Evolutionary conservation across 2,113 vertebrate genomes (phyloP).

Genomic region (Sinocyclocheilus anshuiensis): DNA sequence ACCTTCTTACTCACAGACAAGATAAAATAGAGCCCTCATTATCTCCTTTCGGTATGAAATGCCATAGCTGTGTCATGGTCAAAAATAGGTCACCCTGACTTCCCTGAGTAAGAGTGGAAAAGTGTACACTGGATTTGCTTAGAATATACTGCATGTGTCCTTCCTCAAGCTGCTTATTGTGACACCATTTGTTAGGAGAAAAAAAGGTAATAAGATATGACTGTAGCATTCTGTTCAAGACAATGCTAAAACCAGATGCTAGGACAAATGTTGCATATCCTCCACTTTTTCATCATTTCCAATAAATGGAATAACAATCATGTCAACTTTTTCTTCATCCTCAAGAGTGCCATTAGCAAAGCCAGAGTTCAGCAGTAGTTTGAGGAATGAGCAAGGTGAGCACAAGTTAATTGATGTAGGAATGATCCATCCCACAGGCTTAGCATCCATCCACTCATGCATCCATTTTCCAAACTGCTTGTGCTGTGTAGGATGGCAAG

Average conservation of each 20-base stretch:
- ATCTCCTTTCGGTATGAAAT: slow-evolving; percentile 43
- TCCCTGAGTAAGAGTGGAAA: not conserved
- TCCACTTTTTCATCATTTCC: not conserved
- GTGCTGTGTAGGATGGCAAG: no score
- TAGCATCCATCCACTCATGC: not conserved
- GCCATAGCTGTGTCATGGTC: slow-evolving; percentile 36
- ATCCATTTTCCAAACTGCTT: not conserved
- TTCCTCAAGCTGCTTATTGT: slow-evolving; percentile 1
- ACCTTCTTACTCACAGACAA: slow-evolving; percentile 50
- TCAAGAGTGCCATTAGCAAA: not conserved
- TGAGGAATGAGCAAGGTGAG: not conserved
- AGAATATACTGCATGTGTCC: not conserved
- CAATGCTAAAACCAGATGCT: not conserved
- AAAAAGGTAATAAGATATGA: not conserved
- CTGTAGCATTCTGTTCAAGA: not conserved
- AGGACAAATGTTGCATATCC: not conserved
- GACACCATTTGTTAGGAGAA: not conserved
- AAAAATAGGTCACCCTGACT: slow-evolving; percentile 35
- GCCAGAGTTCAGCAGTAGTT: not conserved
- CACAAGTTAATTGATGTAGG: not conserved
- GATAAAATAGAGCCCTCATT: slow-evolving; percentile 57
- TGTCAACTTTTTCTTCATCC: not conserved
- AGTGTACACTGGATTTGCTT: not conserved
- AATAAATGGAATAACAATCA: not conserved
- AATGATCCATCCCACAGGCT: not conserved